phyloP scores from a whole-genome alignment of 1,140 invertebrate genomes.

The Bombus huntii region DNA sequence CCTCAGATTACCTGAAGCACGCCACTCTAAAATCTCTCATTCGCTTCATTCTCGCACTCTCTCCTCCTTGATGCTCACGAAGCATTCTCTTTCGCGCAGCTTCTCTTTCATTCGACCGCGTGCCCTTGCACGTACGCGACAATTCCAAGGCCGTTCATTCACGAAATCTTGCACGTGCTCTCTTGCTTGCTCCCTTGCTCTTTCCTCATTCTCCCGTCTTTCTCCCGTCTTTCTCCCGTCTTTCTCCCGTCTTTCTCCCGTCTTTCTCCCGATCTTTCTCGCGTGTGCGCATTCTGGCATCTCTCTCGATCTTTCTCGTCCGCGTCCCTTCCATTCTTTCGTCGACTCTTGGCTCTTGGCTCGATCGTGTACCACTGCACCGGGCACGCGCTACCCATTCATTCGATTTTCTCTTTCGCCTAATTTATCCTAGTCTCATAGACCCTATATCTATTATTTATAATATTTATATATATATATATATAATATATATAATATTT shows the following conservation, averaged over 20 bases:
- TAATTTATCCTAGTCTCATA: constrained; percentile 82
- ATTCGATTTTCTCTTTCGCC: constrained; percentile 73
- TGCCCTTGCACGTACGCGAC: constrained; percentile 58
- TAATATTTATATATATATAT: constrained; percentile 80
- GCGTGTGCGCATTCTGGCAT: not conserved
- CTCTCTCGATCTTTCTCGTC: constrained; percentile 28
- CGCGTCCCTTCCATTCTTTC: constrained; percentile 31
- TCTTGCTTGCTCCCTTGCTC: not conserved
- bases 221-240: constrained; percentile 33
- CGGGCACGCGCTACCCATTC: constrained; percentile 58
- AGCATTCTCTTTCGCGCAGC: constrained; percentile 64
- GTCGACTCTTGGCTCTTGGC: constrained; percentile 33
- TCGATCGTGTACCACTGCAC: constrained; percentile 48
- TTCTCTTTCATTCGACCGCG: constrained; percentile 44
- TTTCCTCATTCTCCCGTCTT: not conserved
- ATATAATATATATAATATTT: constrained; percentile 82
- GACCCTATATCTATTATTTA: constrained; percentile 83
- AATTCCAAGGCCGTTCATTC: constrained; percentile 60
- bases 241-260: constrained; percentile 1
- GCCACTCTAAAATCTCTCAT: constrained; percentile 74
- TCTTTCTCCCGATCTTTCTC: not conserved
- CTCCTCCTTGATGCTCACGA: constrained; percentile 71
- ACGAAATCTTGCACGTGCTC: constrained; percentile 36
- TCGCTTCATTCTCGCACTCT: constrained; percentile 54
- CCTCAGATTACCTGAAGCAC: constrained; percentile 83